Percentiles rank a stretch among this genome's conserved stretches.
phyloP scores from a whole-genome alignment of 1,140 invertebrate genomes.

The Drosophila bipectinata region DNA sequence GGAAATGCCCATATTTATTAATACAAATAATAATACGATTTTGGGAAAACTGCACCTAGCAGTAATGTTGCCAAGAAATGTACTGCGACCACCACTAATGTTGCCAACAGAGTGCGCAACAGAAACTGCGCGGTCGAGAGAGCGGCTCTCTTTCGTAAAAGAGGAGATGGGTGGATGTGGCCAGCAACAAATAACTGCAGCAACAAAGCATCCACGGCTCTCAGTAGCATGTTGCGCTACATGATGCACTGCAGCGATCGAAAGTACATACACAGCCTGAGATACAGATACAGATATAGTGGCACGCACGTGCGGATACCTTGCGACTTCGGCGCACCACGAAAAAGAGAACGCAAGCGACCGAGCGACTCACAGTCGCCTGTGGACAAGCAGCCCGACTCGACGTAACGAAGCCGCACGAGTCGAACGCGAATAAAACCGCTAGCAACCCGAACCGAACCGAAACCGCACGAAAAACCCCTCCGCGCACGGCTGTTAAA shows the following conservation, averaged over 20 bases:
- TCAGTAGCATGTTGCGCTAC: constrained; percentile 58
- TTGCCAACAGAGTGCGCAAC: constrained; percentile 56
- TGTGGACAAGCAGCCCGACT: constrained; percentile 77
- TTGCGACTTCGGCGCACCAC: constrained; percentile 14
- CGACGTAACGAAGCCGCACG: constrained; percentile 58
- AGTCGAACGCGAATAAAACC: constrained; percentile 54
- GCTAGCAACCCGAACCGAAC: constrained; percentile 14
- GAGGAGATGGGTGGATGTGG: not conserved
- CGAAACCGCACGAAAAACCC: constrained; percentile 27
- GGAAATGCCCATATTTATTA: too few species aligned
- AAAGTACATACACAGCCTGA: not conserved
- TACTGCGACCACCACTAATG: constrained; percentile 1
- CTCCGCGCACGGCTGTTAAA: constrained; percentile 57
- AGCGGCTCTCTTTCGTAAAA: not conserved
- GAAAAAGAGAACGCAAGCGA: constrained; percentile 2
- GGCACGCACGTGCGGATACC: constrained; percentile 23
- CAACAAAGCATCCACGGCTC: constrained; percentile 11
- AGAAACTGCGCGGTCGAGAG: constrained; percentile 3
- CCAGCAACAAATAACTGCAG: not conserved
- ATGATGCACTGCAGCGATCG: constrained; percentile 57
- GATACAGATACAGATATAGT: not conserved
- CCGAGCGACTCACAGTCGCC: constrained; percentile 63
- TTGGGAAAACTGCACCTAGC: not conserved
- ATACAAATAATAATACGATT: not conserved
- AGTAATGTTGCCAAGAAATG: constrained; percentile 28